Conservation (phyloP, 2,113 vertebrate species). For the Trichomycterus rosablanca region DNA sequence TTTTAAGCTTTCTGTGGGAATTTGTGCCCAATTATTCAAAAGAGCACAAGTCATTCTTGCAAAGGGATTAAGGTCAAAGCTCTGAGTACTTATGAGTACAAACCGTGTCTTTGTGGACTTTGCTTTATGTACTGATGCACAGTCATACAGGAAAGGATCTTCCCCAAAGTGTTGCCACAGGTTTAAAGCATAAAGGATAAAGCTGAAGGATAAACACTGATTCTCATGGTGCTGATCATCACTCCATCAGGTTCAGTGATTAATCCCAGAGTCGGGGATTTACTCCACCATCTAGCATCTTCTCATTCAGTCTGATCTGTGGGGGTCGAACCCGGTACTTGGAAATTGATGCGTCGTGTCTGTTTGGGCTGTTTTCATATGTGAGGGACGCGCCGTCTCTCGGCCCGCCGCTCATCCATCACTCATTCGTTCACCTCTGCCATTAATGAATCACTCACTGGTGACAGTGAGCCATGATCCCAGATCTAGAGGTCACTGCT, state of each 20-base stretch:
- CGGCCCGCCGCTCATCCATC: not conserved
- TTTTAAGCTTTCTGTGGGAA: too few relatives aligned
- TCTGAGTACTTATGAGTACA: too few relatives aligned
- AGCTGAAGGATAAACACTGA: slow-evolving; percentile 2
- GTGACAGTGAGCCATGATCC: not conserved
- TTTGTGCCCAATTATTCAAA: too few relatives aligned
- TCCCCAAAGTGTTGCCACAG: not conserved
- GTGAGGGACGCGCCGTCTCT: not conserved
- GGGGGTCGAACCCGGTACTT: not conserved
- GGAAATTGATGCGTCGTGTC: not conserved
- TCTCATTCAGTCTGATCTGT: not conserved
- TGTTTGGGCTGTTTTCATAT: not conserved
- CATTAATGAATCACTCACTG: slow-evolving; percentile 10
- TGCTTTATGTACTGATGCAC: too few relatives aligned
- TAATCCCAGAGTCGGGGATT: not conserved
- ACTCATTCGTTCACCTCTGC: not conserved
- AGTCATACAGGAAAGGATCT: too few relatives aligned
- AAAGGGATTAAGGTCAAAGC: too few relatives aligned
- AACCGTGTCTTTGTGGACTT: too few relatives aligned
- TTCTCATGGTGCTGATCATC: not conserved
- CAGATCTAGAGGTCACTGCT: not conserved
- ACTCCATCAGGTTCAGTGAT: not conserved
- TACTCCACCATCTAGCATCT: not conserved
- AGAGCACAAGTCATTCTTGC: too few relatives aligned
- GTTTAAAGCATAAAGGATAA: not conserved